Evolutionary conservation across 2,797 vertebrate genomes (phyloP), one percentile per base, ranked within the genome.

Genomic region (Enteromius anoplus): DNA sequence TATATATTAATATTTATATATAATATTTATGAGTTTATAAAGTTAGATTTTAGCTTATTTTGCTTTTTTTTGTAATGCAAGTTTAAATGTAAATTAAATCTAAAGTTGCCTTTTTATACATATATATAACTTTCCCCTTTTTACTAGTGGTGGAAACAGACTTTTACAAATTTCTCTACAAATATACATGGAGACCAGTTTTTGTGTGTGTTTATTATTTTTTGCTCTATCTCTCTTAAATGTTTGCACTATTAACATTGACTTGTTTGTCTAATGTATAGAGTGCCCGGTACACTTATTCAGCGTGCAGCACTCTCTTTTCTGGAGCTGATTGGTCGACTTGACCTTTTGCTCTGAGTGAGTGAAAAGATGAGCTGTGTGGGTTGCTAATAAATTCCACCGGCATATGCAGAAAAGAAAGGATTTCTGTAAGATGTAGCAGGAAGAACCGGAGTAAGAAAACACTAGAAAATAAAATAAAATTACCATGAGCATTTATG

Each of bases 321-420:
- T 77, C 62, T 53, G 2, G 29, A 77, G 73, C 51, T 78, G 81
- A 83, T 78, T 82, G 79, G 55, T 80, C 19, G 10, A 11, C 62
- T 64, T 75, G 66, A 82, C 60, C 69, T 85, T 79, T 75, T 81
- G 78, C 55, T 84, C 55, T 8, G n/a, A 80, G 47, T 51, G n/a
- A 3, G 60, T 47, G 34, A 58, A 60, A 26, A 45, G 29, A 53
- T 76, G 75, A 76, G 75, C 40, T 19, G 49, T 1, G 55, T 60
- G 42, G 40, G 32, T 37, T 73, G 42, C 58, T 75, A 64, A 82
- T 78, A 77, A 80, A 88, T 88, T 88, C 80, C 49, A 72, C 76
- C 53, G 8, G 40, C 34, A 55, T 78, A 77, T 29, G n/a, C 58
- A 65, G 34, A 55, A 79, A 34, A 71, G 40, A 47, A 21, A 70